A percentile compares a stretch with the other conserved stretches of the same genome.
phyloP scores from a whole-genome alignment of 2,797 vertebrate genomes.

The Tamandua tetradactyla region DNA sequence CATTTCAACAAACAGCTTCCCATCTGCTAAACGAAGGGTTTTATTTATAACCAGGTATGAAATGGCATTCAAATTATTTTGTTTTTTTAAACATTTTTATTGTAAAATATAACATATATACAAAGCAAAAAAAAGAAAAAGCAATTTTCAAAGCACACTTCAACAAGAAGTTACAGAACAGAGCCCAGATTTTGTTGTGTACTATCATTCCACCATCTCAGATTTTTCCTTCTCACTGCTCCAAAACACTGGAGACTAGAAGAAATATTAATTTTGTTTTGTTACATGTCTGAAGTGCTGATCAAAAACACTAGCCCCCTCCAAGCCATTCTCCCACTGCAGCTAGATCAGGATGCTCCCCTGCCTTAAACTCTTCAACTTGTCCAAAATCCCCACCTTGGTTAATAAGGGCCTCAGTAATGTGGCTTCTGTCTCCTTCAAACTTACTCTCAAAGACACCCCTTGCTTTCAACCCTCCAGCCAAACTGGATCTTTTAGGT shows the following conservation, averaged over 20 bases:
- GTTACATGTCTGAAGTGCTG: conserved; percentile 27
- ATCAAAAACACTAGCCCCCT: not conserved
- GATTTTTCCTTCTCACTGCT: too few species aligned
- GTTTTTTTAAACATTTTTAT: too few species aligned
- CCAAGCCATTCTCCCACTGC: not conserved
- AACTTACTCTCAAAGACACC: not conserved
- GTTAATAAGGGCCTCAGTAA: not conserved
- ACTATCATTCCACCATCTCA: too few species aligned
- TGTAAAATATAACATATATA: too few species aligned
- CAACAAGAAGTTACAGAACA: too few species aligned
- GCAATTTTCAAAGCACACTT: too few species aligned
- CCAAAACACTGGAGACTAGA: too few species aligned
- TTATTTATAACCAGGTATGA: conserved; percentile 83
- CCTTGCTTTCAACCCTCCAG: not conserved
- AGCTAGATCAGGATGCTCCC: not conserved
- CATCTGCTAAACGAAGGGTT: conserved; percentile 84
- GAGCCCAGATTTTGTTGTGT: too few species aligned
- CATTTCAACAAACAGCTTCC: conserved; percentile 84
- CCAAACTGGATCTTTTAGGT: not conserved
- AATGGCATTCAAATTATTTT: conserved; percentile 75
- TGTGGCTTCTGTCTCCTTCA: not conserved
- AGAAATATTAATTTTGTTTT: too few species aligned
- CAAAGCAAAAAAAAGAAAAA: too few species aligned
- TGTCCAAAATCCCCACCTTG: not conserved
- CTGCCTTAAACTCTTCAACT: not conserved